These are phyloP conservation scores for Zeuzera pyrina DNA, from an alignment of 2,888 invertebrate species.

Conservation along the genomic window DNA sequence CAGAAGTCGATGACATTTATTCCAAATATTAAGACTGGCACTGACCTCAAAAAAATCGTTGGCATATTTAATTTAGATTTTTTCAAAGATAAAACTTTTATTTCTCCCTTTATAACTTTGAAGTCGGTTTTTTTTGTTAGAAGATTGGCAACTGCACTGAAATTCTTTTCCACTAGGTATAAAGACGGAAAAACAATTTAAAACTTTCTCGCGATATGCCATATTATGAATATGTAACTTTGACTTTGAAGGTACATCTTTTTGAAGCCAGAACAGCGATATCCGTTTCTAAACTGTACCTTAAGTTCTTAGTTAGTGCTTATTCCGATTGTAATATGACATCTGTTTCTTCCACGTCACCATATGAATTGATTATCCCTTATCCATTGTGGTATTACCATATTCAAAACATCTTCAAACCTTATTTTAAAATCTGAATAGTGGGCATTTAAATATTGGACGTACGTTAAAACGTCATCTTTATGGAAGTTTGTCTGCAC, in stretches of 20 bases:
- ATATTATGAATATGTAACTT: not conserved
- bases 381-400: conserved; percentile 13
- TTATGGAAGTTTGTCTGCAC: conserved; percentile 13
- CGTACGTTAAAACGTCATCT: conserved; percentile 12
- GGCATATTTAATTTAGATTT: too few relatives aligned
- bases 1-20: too few relatives aligned
- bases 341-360: conserved; percentile 11
- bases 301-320: conserved; percentile 10
- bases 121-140: conserved; percentile 1
- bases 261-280: conserved; percentile 10
- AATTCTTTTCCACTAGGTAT: not conserved
- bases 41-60: too few relatives aligned
- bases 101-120: too few relatives aligned
- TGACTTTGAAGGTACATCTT: conserved; percentile 1
- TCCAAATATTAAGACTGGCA: too few relatives aligned
- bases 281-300: conserved; percentile 11
- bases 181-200: not conserved
- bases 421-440: too few relatives aligned
- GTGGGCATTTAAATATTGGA: conserved; percentile 15
- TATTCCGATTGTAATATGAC: conserved; percentile 9
- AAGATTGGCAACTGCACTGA: not conserved
- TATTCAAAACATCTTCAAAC: conserved; percentile 14
- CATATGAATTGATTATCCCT: conserved; percentile 13
- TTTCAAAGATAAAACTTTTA: too few relatives aligned
- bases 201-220: too few relatives aligned